Base-by-base conservation (phyloP, 1,140 invertebrate genomes). In the Drosophila pseudoananassae region DNA sequence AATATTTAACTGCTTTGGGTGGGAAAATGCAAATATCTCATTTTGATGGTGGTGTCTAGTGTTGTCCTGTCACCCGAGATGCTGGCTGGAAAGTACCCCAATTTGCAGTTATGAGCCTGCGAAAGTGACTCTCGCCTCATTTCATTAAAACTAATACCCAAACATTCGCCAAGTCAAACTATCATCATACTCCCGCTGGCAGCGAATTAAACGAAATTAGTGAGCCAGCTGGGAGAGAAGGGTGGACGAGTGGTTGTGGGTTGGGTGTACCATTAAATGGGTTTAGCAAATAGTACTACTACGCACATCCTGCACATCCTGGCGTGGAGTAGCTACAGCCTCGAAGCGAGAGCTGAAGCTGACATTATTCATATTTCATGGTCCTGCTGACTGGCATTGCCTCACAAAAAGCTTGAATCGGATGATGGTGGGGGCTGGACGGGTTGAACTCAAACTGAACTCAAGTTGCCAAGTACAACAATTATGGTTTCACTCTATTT, bases 361-460 rank as follows among this genome's bases (percentile, higher is more conserved):
- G 58, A 72, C 74, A 82, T 87, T 82, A 87, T 87, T 87, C 82
- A 87, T 87, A 87, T 87, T 87, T 87, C 85, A 82, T 82, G 76
- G 60, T 50, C 64, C 71, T 64, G 72, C 72, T 74, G 71, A 83
- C 64, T 73, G 20, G 20, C 20, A 20, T 20, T 20, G 66, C 68
- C 69, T 54, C 72, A 76, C 76, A 76, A 82, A 82, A 81, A 58
- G 74, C 60, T 36, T 36, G 68, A 68, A 14, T 43, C 4, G 78
- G 10, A 60, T 43, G 8, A 2, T 15, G 15, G 15, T 7, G 6
- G 15, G 14, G 40, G 17, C 1, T 14, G 33, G 33, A 12, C 33
- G 12, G 33, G 33, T n/a, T 14, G 5, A 43, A 43, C 40, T 43
- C 40, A 43, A 46, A 17, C 17, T 46, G 59, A 87, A 88, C 65